Conservation (phyloP, 2,113 vertebrate species). For the Spermophilus dauricus region DNA sequence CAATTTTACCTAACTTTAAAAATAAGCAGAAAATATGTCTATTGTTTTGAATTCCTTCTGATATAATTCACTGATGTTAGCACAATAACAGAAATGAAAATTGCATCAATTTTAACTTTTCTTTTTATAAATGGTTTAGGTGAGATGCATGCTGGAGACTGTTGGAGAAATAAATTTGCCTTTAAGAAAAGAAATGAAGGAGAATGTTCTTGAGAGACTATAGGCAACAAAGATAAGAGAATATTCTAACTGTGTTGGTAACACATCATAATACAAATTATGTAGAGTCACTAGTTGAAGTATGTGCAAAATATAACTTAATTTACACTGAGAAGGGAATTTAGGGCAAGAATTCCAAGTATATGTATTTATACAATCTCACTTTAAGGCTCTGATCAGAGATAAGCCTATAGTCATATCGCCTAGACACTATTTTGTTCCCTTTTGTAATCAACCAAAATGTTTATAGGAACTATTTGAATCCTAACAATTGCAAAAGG, state of each 20-base stretch:
- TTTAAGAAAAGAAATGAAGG: not conserved
- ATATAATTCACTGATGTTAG: not conserved
- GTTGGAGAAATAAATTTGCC: not conserved
- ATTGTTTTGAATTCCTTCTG: not conserved
- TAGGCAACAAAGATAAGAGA: not conserved
- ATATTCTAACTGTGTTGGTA: not conserved
- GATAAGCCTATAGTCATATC: not conserved
- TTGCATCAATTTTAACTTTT: not conserved
- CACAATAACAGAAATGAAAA: not conserved
- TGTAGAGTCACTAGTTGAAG: not conserved
- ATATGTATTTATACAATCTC: not conserved
- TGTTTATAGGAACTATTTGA: not conserved
- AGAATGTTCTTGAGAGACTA: not conserved
- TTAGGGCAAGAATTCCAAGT: not conserved
- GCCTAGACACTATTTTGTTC: not conserved
- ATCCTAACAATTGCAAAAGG: not conserved
- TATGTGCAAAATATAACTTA: not conserved
- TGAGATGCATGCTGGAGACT: not conserved
- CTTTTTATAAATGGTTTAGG: slow-evolving; percentile 16
- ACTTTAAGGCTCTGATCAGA: not conserved
- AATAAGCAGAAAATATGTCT: not conserved
- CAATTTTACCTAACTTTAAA: not conserved
- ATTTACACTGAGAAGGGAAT: not conserved
- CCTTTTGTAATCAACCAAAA: slow-evolving; percentile 3
- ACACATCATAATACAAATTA: not conserved